Conservation (phyloP, 1,140 invertebrate species). For the Chionoecetes opilio region DNA sequence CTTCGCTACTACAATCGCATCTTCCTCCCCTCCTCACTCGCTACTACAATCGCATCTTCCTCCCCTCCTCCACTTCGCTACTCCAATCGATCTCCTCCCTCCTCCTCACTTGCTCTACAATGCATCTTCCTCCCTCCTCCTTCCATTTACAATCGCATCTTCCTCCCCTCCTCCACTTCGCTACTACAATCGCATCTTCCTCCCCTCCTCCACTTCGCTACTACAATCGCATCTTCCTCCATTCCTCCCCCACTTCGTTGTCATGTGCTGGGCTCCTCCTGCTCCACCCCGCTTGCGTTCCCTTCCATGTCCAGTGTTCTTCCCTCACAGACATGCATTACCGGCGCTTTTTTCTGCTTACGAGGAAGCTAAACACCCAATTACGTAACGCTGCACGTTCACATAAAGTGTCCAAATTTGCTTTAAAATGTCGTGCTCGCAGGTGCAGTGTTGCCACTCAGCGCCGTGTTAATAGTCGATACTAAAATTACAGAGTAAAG, state of each 20-base stretch:
- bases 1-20: too few species aligned
- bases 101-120: neutral
- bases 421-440: slow-evolving; percentile 15
- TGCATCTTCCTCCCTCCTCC: too few species aligned
- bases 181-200: too few species aligned
- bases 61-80: neutral
- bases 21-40: neutral
- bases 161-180: too few species aligned
- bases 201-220: too few species aligned
- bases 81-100: neutral
- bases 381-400: slow-evolving; percentile 5
- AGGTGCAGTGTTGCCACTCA: neutral
- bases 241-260: neutral
- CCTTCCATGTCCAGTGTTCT: slow-evolving; percentile 2
- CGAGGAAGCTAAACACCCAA: neutral
- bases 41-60: neutral
- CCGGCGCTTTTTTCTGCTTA: neutral
- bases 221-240: too few species aligned
- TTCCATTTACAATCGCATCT: too few species aligned
- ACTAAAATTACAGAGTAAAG: slow-evolving; percentile 32
- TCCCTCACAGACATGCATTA: slow-evolving; percentile 17
- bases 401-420: neutral
- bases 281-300: neutral
- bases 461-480: neutral
- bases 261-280: neutral